Evolutionary conservation across 2,113 vertebrate species (phyloP), one percentile per base, ranked within the genome.

Genomic region (Ceyx margarethae): DNA sequence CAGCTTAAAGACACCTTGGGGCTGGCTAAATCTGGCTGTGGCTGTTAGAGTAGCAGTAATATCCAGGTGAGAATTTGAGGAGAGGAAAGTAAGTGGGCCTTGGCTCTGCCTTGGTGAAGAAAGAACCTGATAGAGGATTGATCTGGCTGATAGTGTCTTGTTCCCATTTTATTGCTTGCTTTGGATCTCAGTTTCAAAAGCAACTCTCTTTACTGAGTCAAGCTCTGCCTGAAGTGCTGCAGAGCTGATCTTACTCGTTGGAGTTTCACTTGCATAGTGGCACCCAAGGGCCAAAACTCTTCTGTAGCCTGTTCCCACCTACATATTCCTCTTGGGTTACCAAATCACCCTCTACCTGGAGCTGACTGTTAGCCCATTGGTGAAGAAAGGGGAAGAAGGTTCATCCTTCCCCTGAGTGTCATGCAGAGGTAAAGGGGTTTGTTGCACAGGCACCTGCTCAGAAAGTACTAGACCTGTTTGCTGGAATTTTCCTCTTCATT

Each of bases 121-220:
- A 46, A 65, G 56, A 46, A 83, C 56, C 26, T 67, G 61, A 29
- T 26, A 40, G 46, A 15, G 69, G 72, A 48, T 40, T 74, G 66
- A 75, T 89, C 16, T 75, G 54, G 40, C 50, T 61, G 73, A 62
- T 58, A 85, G 75, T 43, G 74, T n/a, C 73, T 93, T 72, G 22
- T 61, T 77, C 77, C 87, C 51, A 15, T 85, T 91, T 80, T 83
- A 76, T 74, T 74, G 73, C 68, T 76, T 85, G 42, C 76, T 90
- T 83, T 73, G 45, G 29, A 20, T 51, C 84, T 61, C 60, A 43
- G 10, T 56, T 79, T 28, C 57, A 74, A 83, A 62, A 89, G 35
- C 28, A 53, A 5, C 5, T 1, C 65, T 45, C 16, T 77, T 45
- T 42, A 48, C 6, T 33, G n/a, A 37, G 72, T 46, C 26, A 40